phyloP scores from a whole-genome alignment of 64 coral and sea anemone species.

The Cladopsammia gracilis region DNA sequence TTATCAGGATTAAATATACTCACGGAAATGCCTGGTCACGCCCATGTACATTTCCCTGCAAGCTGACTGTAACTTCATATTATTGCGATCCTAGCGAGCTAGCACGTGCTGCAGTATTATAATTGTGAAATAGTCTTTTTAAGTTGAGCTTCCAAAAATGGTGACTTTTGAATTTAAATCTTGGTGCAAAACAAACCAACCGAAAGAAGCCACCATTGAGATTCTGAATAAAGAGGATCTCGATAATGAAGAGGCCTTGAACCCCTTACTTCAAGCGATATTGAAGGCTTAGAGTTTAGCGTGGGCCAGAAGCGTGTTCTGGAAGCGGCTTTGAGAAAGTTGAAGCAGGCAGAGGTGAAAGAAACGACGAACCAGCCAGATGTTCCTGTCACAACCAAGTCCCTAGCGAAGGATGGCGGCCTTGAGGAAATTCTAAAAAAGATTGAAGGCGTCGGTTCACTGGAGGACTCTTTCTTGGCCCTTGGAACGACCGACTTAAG shows the following conservation, averaged over 20 bases:
- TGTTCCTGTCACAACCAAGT: neutral
- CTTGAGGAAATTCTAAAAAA: conserved; percentile 21
- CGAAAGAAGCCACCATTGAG: neutral
- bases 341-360: neutral
- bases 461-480: neutral
- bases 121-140: neutral
- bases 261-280: neutral
- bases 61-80: neutral
- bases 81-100: neutral
- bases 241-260: neutral
- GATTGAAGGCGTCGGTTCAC: neutral
- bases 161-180: neutral
- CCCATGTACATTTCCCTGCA: conserved; percentile 16
- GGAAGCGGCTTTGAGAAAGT: conserved; percentile 8
- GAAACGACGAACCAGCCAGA: neutral
- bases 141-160: neutral
- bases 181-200: neutral
- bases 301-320: neutral
- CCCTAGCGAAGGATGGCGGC: neutral
- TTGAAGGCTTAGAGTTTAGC: neutral
- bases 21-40: neutral
- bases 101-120: neutral
- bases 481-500: neutral
- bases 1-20: conserved; percentile 8
- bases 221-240: conserved; percentile 8